A percentile compares a stretch with the other conserved stretches of the same genome.
Conservation (phyloP, 2,113 vertebrate genomes). For the Bettongia penicillata region DNA sequence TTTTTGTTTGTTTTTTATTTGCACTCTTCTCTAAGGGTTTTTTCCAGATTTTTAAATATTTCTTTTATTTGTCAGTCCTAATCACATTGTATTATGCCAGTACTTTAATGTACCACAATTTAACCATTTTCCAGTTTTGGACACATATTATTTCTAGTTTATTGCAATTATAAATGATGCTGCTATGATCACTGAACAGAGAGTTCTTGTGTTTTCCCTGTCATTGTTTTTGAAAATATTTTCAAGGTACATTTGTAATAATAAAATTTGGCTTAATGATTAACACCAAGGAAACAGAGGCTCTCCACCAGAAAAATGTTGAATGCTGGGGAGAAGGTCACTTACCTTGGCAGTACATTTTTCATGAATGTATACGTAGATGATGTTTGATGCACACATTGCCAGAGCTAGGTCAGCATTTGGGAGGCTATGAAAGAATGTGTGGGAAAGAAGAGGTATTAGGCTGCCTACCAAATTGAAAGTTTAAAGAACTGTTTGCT, state of each 20-base stretch:
- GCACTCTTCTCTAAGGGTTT: background rate
- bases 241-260: background rate
- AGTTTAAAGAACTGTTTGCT: too few species aligned
- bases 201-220: background rate
- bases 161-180: background rate
- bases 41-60: background rate
- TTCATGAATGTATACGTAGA: too few species aligned
- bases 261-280: background rate
- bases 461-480: too few species aligned
- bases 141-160: background rate
- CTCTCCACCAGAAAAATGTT: background rate
- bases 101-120: background rate
- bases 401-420: too few species aligned
- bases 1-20: background rate
- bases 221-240: background rate
- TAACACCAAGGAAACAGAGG: background rate
- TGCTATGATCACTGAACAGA: background rate
- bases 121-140: background rate
- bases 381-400: too few species aligned
- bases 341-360: too few species aligned
- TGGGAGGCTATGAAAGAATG: too few species aligned
- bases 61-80: background rate
- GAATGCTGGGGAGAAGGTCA: too few species aligned
- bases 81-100: background rate
- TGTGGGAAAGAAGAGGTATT: too few species aligned